phyloP scores from a whole-genome alignment of 2,888 invertebrate species.

The Steromphala cineraria region DNA sequence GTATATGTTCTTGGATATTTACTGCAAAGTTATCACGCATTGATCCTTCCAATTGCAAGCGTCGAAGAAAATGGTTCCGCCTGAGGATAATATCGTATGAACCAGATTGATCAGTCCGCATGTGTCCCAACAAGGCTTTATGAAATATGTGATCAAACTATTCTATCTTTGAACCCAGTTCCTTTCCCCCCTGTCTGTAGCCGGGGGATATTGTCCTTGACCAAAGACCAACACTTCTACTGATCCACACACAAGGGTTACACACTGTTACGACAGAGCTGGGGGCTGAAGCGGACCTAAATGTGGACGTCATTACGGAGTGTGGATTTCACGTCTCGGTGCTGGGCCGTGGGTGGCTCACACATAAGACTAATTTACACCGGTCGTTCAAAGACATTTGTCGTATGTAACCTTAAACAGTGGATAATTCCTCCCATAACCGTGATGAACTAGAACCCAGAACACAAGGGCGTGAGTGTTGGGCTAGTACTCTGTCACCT shows the following conservation, averaged over 20 bases:
- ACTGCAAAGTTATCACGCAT: too few relatives aligned
- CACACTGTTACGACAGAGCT: neutral
- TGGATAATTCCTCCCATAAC: slow-evolving; percentile 27
- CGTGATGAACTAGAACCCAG: neutral
- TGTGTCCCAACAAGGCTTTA: too few relatives aligned
- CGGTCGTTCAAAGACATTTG: slow-evolving; percentile 29
- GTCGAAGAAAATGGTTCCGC: neutral
- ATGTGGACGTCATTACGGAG: slow-evolving; percentile 25
- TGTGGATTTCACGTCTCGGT: slow-evolving; percentile 4
- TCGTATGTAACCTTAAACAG: slow-evolving; percentile 39
- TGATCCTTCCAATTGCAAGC: too few relatives aligned
- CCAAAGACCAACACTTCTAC: neutral
- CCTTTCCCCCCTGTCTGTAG: too few relatives aligned
- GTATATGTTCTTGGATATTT: too few relatives aligned
- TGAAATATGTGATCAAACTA: too few relatives aligned
- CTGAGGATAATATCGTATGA: neutral
- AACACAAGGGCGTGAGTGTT: neutral
- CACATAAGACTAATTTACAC: slow-evolving; percentile 30
- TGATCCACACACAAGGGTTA: neutral
- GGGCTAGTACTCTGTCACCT: neutral
- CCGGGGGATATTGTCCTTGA: neutral
- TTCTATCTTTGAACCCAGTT: too few relatives aligned
- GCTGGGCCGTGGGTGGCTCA: slow-evolving; percentile 27
- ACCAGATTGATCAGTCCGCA: too few relatives aligned
- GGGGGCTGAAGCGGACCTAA: neutral